A percentile compares a stretch with the other conserved stretches of the same genome.
Conservation (phyloP, 2,797 vertebrate species). For the Xerus rutilus region DNA sequence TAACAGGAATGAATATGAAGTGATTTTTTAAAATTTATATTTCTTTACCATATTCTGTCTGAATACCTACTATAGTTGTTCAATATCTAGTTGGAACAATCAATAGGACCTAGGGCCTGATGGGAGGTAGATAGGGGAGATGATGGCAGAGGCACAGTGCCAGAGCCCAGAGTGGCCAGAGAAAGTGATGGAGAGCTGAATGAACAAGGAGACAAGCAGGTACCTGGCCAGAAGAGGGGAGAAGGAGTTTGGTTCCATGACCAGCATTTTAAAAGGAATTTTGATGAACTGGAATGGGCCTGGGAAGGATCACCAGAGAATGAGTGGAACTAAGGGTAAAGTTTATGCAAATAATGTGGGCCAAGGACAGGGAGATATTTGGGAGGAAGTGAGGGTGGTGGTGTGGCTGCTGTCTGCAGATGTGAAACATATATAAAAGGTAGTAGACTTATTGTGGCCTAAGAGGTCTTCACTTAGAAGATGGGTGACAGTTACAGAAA, state of each 20-base stretch:
- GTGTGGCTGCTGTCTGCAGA: neutral
- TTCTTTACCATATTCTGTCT: conserved; percentile 74
- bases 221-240: neutral
- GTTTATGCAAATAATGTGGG: no score
- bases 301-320: neutral
- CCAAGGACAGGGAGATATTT: neutral
- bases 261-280: conserved; percentile 30
- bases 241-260: neutral
- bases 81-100: conserved; percentile 76
- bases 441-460: no score
- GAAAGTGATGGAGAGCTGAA: conserved; percentile 31
- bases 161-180: neutral
- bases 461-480: neutral
- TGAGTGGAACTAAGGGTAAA: neutral
- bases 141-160: conserved; percentile 22
- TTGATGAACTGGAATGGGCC: conserved; percentile 25
- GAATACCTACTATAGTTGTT: conserved; percentile 67
- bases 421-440: neutral
- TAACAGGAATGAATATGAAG: conserved; percentile 72
- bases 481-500: neutral
- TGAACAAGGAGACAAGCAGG: neutral
- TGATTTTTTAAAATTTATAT: conserved; percentile 80
- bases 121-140: conserved; percentile 10
- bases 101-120: conserved; percentile 75
- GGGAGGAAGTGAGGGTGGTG: neutral